Evolutionary conservation across 2,797 vertebrate genomes (phyloP), one percentile per base, ranked within the genome.

Genomic region (Scyliorhinus canicula): DNA sequence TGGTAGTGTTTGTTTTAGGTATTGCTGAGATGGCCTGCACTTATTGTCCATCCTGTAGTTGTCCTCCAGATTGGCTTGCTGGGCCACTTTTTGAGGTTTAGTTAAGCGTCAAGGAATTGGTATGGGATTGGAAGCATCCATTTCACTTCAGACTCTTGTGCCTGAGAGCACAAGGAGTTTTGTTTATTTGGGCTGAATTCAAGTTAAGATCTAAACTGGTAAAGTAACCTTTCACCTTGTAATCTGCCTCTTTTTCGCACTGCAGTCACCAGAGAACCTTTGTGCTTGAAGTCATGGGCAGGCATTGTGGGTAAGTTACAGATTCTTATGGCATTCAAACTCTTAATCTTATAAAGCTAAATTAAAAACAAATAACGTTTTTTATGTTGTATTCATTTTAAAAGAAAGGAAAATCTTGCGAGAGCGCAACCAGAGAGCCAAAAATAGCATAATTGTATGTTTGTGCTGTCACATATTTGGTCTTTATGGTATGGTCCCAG

Each of bases 211-310:
- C 31, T 90, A 19, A n/a, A 14, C 88, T 69, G 67, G 12, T 50
- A 11, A 74, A 94, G 31, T 24, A 52, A 44, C 44, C 1, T 74
- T 71, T 94, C 5, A 57, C 3, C 0, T 57, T 84, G 44, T 35
- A 84, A 77, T 82, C 52, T 90, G 44, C 8, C 47, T 90, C 11
- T 60, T 74, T 95, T 96, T 95, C 96, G 47, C 57, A 65, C 95
- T 95, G 55, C 97, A 99, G 99, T 96, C 99, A 99, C 96, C 99
- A 99, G 97, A 97, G 99, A 95, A 98, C 99, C 0, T 99, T 99
- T 28, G 98, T 99, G 95, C 96, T 99, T 96, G 99, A 99, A 96
- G 98, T 99, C 96, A 99, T 99, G 99, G 99, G 98, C 1, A 98
- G 98, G 21, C 99, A 99, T 97, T 99, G 99, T 0, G 99, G 99